These are phyloP conservation scores for Machimus rusticus DNA, from an alignment of 2,888 invertebrate species.

Conservation along the genomic window DNA sequence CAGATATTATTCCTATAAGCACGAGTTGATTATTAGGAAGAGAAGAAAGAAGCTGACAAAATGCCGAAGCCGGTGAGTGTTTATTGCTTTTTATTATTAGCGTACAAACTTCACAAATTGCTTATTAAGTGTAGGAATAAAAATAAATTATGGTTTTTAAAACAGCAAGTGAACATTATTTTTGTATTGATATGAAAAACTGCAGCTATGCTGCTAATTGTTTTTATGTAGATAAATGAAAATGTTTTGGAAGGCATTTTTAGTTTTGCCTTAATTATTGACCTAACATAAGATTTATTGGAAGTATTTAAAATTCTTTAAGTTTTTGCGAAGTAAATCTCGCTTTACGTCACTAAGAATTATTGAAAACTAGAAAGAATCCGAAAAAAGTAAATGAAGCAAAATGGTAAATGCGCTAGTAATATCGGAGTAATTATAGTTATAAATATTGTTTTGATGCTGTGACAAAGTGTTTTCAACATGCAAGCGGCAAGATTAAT, in stretches of 20 bases:
- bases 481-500: not conserved
- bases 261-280: not conserved
- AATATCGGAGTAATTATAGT: not conserved
- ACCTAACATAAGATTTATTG: too few species aligned
- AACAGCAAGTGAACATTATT: not conserved
- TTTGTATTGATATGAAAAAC: not conserved
- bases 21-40: not conserved
- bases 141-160: not conserved
- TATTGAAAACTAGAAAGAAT: not conserved
- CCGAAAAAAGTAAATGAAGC: not conserved
- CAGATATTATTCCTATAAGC: conserved; percentile 14
- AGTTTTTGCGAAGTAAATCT: not conserved
- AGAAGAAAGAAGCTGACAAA: conserved; percentile 5
- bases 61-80: conserved; percentile 36
- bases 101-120: not conserved
- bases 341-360: not conserved
- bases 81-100: conserved; percentile 6
- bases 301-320: too few species aligned
- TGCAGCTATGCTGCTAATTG: not conserved
- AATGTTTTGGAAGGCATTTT: not conserved
- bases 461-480: not conserved
- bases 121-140: not conserved
- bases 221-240: not conserved
- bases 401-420: not conserved
- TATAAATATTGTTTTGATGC: not conserved